Conservation (phyloP, 23 tunicate species). For the Ciona savignyi region DNA sequence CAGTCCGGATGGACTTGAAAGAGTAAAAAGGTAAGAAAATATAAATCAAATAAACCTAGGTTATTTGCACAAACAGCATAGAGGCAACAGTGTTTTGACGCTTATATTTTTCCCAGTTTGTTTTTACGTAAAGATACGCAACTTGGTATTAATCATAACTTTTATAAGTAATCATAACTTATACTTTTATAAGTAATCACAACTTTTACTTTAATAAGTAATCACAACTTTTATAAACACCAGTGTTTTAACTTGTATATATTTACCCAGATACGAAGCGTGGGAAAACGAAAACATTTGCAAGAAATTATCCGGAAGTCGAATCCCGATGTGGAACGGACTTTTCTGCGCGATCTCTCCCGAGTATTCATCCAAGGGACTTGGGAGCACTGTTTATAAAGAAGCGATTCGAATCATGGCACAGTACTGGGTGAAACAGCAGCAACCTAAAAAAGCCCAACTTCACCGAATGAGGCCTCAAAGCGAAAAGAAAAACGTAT, state of each 20-base stretch:
- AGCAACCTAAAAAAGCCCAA: background rate
- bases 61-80: too few species aligned
- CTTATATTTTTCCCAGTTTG: too few species aligned
- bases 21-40: slow-evolving; percentile 41
- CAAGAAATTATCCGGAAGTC: slow-evolving; percentile 14
- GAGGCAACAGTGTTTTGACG: too few species aligned
- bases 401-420: slow-evolving; percentile 62
- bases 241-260: background rate
- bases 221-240: background rate
- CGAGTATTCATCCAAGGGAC: slow-evolving; percentile 50
- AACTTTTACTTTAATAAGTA: background rate
- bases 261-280: slow-evolving; percentile 65
- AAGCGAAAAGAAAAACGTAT: background rate
- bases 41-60: too few species aligned
- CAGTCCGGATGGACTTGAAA: slow-evolving; percentile 43
- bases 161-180: too few species aligned
- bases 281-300: slow-evolving; percentile 72
- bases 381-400: slow-evolving; percentile 62
- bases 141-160: too few species aligned
- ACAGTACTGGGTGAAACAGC: slow-evolving; percentile 33
- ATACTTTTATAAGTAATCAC: too few species aligned
- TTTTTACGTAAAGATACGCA: too few species aligned
- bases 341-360: slow-evolving; percentile 75
- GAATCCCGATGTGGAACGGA: slow-evolving; percentile 89
- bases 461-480: background rate